These are phyloP conservation scores for Salmo trutta DNA, from an alignment of 2,797 vertebrate species.

Conservation along the genomic window DNA sequence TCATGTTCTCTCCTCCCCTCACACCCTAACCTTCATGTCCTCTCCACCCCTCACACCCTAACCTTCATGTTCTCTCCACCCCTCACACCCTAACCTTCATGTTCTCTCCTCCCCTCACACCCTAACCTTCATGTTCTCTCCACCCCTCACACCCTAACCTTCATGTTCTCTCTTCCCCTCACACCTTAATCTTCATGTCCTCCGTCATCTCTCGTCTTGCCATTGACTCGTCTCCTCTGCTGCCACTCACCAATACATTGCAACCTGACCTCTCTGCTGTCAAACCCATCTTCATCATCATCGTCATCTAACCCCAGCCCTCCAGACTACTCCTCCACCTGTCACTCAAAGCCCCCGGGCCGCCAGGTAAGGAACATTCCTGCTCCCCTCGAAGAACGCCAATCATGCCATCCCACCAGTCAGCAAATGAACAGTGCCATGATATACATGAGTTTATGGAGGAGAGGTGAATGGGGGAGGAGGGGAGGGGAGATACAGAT, in stretches of 20 bases:
- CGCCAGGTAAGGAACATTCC: slow-evolving; percentile 71
- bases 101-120: no score
- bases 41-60: no score
- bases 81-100: no score
- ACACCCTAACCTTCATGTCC: no score
- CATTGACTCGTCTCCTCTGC: slow-evolving; percentile 43
- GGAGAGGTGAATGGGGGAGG: slow-evolving; percentile 2
- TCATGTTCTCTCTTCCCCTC: no score
- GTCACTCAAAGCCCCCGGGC: slow-evolving; percentile 56
- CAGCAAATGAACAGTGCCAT: slow-evolving; percentile 50
- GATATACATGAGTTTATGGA: slow-evolving; percentile 23
- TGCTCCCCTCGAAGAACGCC: slow-evolving; percentile 43
- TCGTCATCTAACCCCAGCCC: slow-evolving; percentile 66
- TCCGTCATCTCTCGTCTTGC: slow-evolving; percentile 49
- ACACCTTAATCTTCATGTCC: slow-evolving; percentile 15
- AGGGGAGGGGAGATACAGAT: neutral
- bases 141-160: no score
- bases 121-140: no score
- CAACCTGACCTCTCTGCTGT: slow-evolving; percentile 41
- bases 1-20: no score
- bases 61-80: no score
- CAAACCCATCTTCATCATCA: slow-evolving; percentile 63
- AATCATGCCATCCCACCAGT: slow-evolving; percentile 52
- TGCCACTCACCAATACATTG: slow-evolving; percentile 5
- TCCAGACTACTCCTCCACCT: slow-evolving; percentile 51